phyloP scores from a whole-genome alignment of 2,888 invertebrate genomes.

The Scrobipalpa costella region DNA sequence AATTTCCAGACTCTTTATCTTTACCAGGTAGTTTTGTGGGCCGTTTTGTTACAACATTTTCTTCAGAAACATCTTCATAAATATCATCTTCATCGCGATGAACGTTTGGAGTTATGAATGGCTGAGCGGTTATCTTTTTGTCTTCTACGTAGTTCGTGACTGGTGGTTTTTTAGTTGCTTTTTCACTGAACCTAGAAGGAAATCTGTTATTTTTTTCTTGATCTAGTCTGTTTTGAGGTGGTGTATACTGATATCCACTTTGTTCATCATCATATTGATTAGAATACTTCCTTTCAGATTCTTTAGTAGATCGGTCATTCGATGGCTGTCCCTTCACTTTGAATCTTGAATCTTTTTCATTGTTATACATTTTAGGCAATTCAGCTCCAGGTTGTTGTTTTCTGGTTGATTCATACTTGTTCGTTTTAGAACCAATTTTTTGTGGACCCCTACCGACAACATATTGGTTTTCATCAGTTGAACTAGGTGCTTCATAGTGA shows the following conservation, averaged over 20 bases:
- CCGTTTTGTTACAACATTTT: constrained; percentile 11
- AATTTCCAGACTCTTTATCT: neutral
- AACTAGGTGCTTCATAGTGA: neutral
- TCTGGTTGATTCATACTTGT: neutral
- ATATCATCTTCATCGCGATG: constrained; percentile 31
- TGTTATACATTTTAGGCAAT: neutral
- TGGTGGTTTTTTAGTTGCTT: constrained; percentile 23
- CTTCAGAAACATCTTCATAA: constrained; percentile 31
- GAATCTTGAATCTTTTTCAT: neutral
- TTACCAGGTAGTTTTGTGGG: neutral
- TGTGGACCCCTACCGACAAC: neutral
- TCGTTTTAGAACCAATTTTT: neutral
- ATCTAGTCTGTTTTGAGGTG: constrained; percentile 39
- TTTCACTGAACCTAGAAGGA: constrained; percentile 30
- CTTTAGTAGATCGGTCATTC: neutral
- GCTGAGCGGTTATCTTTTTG: constrained; percentile 32
- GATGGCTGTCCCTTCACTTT: neutral
- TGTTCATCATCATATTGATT: constrained; percentile 24
- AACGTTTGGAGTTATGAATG: constrained; percentile 44
- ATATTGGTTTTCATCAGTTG: neutral
- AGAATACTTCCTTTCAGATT: constrained; percentile 14
- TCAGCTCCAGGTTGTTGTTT: neutral
- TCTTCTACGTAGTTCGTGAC: neutral
- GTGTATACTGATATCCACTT: constrained; percentile 43
- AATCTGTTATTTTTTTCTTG: constrained; percentile 28